phyloP scores from a whole-genome alignment of 2,113 vertebrate species.

The Chionis minor region DNA sequence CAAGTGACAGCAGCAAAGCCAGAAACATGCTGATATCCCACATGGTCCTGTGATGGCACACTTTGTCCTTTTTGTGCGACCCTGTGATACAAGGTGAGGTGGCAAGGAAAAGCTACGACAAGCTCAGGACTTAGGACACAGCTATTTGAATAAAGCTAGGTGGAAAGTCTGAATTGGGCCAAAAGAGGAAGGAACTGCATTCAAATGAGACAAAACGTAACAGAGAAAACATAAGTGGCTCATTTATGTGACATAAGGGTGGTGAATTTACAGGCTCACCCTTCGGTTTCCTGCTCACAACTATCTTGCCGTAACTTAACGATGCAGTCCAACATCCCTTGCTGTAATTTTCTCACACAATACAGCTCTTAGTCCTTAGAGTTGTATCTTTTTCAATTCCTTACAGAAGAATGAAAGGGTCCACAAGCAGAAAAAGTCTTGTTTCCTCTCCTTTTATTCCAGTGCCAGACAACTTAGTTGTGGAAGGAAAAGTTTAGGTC shows the following conservation, averaged over 20 bases:
- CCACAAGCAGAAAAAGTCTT: background rate
- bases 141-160: background rate
- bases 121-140: background rate
- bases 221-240: background rate
- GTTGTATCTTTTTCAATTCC: background rate
- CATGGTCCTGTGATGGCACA: background rate
- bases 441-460: slow-evolving; percentile 22
- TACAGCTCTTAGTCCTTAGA: background rate
- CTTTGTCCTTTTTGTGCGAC: background rate
- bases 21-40: background rate
- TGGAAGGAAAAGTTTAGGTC: background rate
- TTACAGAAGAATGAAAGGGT: background rate
- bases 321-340: background rate
- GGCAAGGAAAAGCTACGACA: background rate
- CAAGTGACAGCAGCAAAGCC: background rate
- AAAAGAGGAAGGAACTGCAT: slow-evolving; percentile 49
- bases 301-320: background rate
- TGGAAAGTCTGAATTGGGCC: background rate
- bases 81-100: background rate
- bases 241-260: background rate
- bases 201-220: slow-evolving; percentile 4
- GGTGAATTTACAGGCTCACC: background rate
- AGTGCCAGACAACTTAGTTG: background rate
- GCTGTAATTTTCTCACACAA: slow-evolving; percentile 20
- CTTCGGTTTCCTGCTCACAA: background rate